These are phyloP conservation scores for Dynastes tityus DNA, from an alignment of 2,888 invertebrate species.

Conservation along the genomic window DNA sequence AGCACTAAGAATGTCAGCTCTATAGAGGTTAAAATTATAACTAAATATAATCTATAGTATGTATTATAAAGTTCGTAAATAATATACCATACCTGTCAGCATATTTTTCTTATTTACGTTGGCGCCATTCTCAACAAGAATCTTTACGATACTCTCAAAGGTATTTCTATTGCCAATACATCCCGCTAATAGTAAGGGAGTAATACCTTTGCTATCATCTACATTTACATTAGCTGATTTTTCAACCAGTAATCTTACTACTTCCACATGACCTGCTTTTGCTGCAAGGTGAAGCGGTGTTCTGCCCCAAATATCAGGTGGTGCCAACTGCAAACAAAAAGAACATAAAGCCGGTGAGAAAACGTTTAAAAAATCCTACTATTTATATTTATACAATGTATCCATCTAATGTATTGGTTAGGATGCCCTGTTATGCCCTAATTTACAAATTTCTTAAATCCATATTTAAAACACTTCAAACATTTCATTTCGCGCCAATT, in stretches of 20 bases:
- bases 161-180: constrained; percentile 60
- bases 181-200: constrained; percentile 68
- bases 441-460: no score
- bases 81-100: constrained; percentile 48
- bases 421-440: no score
- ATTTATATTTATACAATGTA: no score
- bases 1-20: no score
- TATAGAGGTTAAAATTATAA: no score
- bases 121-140: constrained; percentile 64
- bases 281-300: constrained; percentile 68
- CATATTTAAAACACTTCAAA: no score
- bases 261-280: constrained; percentile 64
- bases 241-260: constrained; percentile 64
- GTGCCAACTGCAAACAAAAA: constrained; percentile 61
- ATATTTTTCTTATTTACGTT: constrained; percentile 59
- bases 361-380: no score
- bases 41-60: no score
- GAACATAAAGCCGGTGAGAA: neutral
- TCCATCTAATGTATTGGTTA: no score
- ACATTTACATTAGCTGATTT: constrained; percentile 64
- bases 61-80: no score
- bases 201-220: constrained; percentile 66
- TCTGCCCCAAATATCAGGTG: constrained; percentile 66
- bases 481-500: no score
- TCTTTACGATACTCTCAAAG: constrained; percentile 65